These are phyloP conservation scores for Pachymerium ferrugineum DNA, from an alignment of 2,888 invertebrate genomes.

Conservation along the genomic window DNA sequence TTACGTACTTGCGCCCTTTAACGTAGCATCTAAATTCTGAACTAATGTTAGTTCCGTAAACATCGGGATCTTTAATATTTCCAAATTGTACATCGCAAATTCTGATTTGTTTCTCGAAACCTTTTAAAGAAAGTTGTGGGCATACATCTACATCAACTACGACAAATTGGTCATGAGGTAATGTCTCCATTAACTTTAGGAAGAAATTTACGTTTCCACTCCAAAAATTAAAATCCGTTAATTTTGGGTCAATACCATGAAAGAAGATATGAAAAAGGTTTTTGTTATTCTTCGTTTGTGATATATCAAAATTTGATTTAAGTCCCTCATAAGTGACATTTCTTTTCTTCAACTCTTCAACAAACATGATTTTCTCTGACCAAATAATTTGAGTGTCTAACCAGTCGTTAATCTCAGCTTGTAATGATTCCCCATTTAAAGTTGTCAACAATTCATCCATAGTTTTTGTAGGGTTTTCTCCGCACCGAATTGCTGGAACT, in stretches of 20 bases:
- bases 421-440: not conserved
- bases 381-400: not conserved
- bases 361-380: too few species aligned
- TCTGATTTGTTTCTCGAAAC: not conserved
- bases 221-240: not conserved
- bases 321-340: too few species aligned
- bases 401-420: not conserved
- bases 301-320: too few species aligned
- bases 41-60: not conserved
- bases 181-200: too few species aligned
- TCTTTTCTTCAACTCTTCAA: too few species aligned
- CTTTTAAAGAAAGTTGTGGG: not conserved
- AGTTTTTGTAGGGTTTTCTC: not conserved
- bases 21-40: not conserved
- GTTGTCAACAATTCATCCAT: not conserved
- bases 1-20: not conserved
- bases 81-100: not conserved
- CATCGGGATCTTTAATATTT: not conserved
- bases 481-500: not conserved
- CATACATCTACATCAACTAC: not conserved
- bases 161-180: not conserved
- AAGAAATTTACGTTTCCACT: not conserved
- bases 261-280: too few species aligned
- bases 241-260: not conserved
- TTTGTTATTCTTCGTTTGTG: too few species aligned